Conservation (phyloP, 2,797 vertebrate genomes). For the Dallia pectoralis region DNA sequence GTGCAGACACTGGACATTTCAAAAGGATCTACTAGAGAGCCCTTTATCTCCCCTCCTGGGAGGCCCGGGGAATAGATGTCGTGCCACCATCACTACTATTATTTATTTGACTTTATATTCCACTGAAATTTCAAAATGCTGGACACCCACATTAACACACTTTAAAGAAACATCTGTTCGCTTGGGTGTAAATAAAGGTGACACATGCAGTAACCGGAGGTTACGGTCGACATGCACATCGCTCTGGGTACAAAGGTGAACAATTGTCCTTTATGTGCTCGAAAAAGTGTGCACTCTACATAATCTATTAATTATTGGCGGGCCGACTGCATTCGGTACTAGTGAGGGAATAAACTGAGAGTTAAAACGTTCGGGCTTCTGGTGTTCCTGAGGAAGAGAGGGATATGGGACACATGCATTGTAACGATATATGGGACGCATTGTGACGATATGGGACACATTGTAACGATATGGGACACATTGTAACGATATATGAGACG, state of each 20-base stretch:
- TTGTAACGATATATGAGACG: constrained; percentile 6
- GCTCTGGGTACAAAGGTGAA: too few relatives aligned
- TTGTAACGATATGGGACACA: too few relatives aligned
- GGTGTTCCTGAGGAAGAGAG: constrained; percentile 4
- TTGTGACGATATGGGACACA: constrained; percentile 16
- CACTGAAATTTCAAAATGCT: too few relatives aligned
- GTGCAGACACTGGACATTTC: too few relatives aligned
- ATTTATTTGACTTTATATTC: too few relatives aligned
- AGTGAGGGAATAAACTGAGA: not conserved
- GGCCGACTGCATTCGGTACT: not conserved
- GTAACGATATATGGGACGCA: constrained; percentile 7
- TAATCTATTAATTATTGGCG: not conserved
- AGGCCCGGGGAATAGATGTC: too few relatives aligned
- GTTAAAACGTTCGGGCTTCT: not conserved
- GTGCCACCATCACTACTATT: too few relatives aligned
- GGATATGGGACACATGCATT: too few relatives aligned
- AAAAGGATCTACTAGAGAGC: too few relatives aligned
- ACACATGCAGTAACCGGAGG: not conserved
- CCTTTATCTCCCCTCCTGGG: too few relatives aligned
- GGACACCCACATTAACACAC: not conserved
- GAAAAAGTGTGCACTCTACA: not conserved
- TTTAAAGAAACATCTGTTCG: not conserved
- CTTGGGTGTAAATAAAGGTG: not conserved
- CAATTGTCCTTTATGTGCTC: not conserved
- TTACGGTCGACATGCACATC: not conserved